Evolutionary conservation across 1,140 invertebrate species (phyloP).

Genomic region (Philopotamus ludificatus): DNA sequence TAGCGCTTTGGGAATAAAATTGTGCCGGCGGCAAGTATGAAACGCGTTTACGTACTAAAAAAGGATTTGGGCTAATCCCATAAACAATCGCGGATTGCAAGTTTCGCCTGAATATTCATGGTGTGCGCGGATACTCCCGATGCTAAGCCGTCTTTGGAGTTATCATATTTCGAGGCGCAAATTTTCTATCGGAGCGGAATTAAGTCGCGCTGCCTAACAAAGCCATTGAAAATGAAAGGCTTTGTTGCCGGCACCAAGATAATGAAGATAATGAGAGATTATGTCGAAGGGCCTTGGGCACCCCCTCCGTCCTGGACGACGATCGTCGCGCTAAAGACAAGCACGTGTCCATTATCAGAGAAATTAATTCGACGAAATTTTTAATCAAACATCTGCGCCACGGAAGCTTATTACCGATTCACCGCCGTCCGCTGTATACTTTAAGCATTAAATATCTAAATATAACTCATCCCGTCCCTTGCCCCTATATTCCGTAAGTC

Average conservation of each 20-base stretch:
- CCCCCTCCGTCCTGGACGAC: too few relatives aligned
- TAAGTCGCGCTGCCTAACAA: slow-evolving; percentile 28
- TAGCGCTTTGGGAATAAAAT: slow-evolving; percentile 34
- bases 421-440: too few relatives aligned
- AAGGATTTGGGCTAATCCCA: slow-evolving; percentile 38
- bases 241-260: slow-evolving; percentile 29
- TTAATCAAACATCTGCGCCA: too few relatives aligned
- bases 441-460: too few relatives aligned
- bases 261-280: slow-evolving; percentile 36
- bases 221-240: slow-evolving; percentile 32
- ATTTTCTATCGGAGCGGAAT: slow-evolving; percentile 29
- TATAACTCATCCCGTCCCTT: too few relatives aligned
- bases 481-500: too few relatives aligned
- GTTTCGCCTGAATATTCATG: slow-evolving; percentile 37
- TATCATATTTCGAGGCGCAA: slow-evolving; percentile 34
- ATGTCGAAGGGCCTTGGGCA: slow-evolving; percentile 29
- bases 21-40: neutral
- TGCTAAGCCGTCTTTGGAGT: slow-evolving; percentile 26
- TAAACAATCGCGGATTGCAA: slow-evolving; percentile 39
- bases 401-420: too few relatives aligned
- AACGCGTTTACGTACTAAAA: slow-evolving; percentile 18
- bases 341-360: too few relatives aligned
- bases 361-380: too few relatives aligned
- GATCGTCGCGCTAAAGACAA: too few relatives aligned
- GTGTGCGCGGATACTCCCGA: slow-evolving; percentile 14